phyloP scores from a whole-genome alignment of 2,888 invertebrate species.

The Amblyjoppa proteus region DNA sequence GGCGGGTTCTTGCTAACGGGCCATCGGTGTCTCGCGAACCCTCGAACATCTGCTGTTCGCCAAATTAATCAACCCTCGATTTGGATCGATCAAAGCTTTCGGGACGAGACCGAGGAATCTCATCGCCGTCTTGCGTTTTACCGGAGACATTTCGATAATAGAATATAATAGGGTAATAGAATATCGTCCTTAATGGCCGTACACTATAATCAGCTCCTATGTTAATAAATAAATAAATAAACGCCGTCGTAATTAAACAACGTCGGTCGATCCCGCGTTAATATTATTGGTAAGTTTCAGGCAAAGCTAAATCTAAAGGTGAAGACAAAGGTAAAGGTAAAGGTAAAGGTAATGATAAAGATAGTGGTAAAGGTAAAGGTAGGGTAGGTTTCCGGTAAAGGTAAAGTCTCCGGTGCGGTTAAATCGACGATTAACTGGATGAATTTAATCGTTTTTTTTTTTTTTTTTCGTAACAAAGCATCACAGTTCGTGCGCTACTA shows the following conservation, averaged over 20 bases:
- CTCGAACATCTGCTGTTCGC: constrained; percentile 76
- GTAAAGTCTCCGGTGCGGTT: no score
- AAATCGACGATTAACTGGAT: not conserved
- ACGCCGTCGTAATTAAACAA: not conserved
- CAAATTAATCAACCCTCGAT: constrained; percentile 77
- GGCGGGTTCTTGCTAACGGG: constrained; percentile 35
- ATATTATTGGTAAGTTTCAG: no score
- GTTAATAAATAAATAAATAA: not conserved
- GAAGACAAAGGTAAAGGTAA: no score
- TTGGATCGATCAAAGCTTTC: constrained; percentile 49
- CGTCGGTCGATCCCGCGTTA: no score
- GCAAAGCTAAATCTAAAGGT: no score
- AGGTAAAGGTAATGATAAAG: no score
- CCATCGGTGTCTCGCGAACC: constrained; percentile 74
- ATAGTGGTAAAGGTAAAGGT: no score
- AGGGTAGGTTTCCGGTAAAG: no score
- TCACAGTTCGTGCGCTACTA: not conserved
- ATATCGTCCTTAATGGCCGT: constrained; percentile 1
- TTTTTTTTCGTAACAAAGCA: not conserved
- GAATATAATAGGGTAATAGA: not conserved
- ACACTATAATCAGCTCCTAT: not conserved
- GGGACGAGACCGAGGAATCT: constrained; percentile 48
- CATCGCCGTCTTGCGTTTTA: not conserved
- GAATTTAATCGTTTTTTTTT: not conserved
- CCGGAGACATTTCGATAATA: not conserved